phyloP scores from a whole-genome alignment of 2,113 vertebrate genomes.

The Caretta caretta region DNA sequence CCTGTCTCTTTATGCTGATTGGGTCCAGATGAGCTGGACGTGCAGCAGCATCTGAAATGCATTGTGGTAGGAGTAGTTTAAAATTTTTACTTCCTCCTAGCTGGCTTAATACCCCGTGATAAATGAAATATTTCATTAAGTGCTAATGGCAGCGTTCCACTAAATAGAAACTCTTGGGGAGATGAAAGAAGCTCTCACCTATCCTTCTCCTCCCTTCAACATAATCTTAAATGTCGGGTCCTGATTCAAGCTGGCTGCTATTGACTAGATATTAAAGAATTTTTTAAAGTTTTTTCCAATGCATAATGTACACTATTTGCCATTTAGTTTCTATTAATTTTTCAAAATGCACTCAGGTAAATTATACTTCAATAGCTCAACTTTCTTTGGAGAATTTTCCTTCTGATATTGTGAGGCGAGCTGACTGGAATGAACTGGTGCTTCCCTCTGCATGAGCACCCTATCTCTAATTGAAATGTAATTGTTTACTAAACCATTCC shows the following conservation, averaged over 20 bases:
- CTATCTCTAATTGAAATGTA: conserved; percentile 67
- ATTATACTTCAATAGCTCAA: conserved; percentile 44
- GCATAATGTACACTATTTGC: background rate
- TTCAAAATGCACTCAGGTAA: background rate
- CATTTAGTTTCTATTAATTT: background rate
- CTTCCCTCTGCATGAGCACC: conserved; percentile 25
- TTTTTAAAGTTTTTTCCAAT: conserved; percentile 5
- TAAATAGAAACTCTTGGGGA: conserved; percentile 53
- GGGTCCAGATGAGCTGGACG: background rate
- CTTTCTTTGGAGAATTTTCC: conserved; percentile 8
- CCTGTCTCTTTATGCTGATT: background rate
- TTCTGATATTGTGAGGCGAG: conserved; percentile 4
- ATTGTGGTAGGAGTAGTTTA: background rate
- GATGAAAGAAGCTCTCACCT: conserved; percentile 45
- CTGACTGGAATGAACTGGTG: background rate
- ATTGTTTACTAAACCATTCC: conserved; percentile 71
- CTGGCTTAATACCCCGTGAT: conserved; percentile 58
- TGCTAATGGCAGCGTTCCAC: conserved; percentile 16
- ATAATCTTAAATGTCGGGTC: conserved; percentile 48
- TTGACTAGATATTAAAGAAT: background rate
- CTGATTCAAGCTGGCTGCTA: conserved; percentile 37
- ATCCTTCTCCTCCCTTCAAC: conserved; percentile 46
- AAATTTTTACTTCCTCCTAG: background rate
- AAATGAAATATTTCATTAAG: conserved; percentile 63
- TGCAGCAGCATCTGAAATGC: conserved; percentile 2